These are phyloP conservation scores for Squalus acanthias DNA, from an alignment of 2,797 vertebrate species.

Conservation along the genomic window DNA sequence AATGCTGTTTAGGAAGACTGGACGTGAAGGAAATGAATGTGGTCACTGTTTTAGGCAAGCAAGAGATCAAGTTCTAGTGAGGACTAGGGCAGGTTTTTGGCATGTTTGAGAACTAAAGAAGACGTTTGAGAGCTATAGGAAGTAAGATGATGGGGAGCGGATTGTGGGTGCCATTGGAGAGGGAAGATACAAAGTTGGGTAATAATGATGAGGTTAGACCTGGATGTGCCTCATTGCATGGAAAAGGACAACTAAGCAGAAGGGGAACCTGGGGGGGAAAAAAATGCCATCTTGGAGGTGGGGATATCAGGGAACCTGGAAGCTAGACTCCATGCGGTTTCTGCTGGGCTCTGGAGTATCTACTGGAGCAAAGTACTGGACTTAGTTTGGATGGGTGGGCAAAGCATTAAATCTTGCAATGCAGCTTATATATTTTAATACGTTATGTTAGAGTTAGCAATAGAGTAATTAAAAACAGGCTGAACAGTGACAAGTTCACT, in stretches of 20 bases:
- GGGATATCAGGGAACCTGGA: too few species aligned
- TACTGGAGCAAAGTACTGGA: background rate
- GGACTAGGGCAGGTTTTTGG: background rate
- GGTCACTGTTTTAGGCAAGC: background rate
- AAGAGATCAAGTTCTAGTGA: background rate
- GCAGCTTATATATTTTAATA: background rate
- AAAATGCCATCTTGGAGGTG: too few species aligned
- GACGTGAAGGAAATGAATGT: background rate
- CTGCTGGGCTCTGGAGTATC: background rate
- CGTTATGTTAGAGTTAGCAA: background rate
- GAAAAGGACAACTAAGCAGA: too few species aligned
- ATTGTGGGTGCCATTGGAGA: too few species aligned
- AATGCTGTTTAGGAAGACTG: background rate
- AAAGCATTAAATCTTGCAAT: background rate
- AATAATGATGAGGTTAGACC: too few species aligned
- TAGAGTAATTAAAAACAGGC: background rate
- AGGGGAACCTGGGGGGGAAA: too few species aligned
- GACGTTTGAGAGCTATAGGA: too few species aligned
- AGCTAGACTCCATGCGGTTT: background rate
- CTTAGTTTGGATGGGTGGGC: background rate
- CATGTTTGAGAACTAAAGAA: background rate
- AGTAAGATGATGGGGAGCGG: too few species aligned
- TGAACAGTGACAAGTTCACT: background rate
- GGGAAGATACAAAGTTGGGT: too few species aligned
- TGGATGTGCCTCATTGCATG: too few species aligned